Evolutionary conservation across 2,797 vertebrate genomes (phyloP).

Genomic region (Ptychobarbus kaznakovi): DNA sequence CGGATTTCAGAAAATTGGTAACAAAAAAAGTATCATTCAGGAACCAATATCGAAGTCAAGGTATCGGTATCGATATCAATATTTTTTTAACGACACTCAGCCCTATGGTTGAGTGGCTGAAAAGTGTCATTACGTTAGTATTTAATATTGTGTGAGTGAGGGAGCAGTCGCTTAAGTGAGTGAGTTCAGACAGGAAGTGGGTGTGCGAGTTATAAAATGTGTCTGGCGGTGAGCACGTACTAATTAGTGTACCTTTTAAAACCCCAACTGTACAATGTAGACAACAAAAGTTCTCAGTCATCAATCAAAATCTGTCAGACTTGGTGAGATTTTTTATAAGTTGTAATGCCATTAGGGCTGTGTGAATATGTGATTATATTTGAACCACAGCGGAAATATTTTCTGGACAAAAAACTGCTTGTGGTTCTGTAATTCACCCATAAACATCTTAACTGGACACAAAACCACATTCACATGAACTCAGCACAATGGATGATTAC

Average conservation of each 20-base stretch:
- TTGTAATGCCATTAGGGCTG: conserved; percentile 26
- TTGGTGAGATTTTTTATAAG: conserved; percentile 25
- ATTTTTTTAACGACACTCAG: too few species aligned
- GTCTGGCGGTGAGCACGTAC: conserved; percentile 70
- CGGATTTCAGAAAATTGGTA: neutral
- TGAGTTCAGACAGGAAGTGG: conserved; percentile 73
- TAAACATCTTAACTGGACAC: conserved; percentile 11
- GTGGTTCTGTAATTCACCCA: conserved; percentile 27
- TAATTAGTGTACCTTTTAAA: conserved; percentile 74
- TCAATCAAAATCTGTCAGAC: conserved; percentile 23
- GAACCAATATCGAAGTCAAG: neutral
- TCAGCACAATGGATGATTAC: conserved; percentile 18
- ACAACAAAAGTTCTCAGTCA: conserved; percentile 58
- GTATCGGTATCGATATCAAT: neutral
- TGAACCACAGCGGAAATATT: conserved; percentile 30
- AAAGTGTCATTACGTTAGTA: neutral
- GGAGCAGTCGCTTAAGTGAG: conserved; percentile 17
- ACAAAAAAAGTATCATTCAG: neutral
- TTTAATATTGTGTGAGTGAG: conserved; percentile 60
- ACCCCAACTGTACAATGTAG: conserved; percentile 49
- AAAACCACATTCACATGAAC: conserved; percentile 38
- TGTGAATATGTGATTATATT: conserved; percentile 43
- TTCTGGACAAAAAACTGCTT: conserved; percentile 6
- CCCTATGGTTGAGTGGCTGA: neutral
- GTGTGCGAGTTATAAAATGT: conserved; percentile 86